phyloP scores from a whole-genome alignment of 2,113 vertebrate genomes.

The Aphyosemion australe region DNA sequence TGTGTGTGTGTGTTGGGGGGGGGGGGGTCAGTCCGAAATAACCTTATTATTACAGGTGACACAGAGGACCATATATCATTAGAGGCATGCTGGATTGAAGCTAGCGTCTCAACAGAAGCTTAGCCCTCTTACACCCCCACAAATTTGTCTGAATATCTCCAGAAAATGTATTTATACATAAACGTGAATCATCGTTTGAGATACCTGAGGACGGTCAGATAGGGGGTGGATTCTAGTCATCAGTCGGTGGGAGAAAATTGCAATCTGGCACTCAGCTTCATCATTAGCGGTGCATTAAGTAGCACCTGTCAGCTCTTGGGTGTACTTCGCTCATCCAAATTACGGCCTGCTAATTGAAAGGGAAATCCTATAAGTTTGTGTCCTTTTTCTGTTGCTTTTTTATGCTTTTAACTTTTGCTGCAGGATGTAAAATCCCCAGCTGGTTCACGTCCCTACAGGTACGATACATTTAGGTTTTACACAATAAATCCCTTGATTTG shows the following conservation, averaged over 20 bases:
- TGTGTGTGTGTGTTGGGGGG: too few relatives aligned
- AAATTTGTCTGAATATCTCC: conserved; percentile 30
- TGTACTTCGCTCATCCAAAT: conserved; percentile 41
- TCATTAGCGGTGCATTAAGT: conserved; percentile 53
- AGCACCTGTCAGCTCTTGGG: conserved; percentile 58
- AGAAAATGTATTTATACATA: neutral
- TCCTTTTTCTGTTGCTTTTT: neutral
- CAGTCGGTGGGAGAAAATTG: conserved; percentile 40
- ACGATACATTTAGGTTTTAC: conserved; percentile 10
- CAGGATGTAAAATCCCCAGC: conserved; percentile 17
- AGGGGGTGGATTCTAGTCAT: conserved; percentile 14
- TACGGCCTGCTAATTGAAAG: conserved; percentile 19
- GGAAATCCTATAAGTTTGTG: conserved; percentile 2
- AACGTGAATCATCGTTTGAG: neutral
- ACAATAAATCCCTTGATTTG: conserved; percentile 26
- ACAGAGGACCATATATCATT: conserved; percentile 48
- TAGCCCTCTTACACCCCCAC: conserved; percentile 12
- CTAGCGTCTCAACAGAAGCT: conserved; percentile 27
- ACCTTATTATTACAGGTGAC: conserved; percentile 41
- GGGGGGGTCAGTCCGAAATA: conserved; percentile 29
- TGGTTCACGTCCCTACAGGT: conserved; percentile 17
- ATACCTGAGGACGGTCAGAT: conserved; percentile 28
- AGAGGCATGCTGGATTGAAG: conserved; percentile 37
- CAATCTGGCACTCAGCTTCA: conserved; percentile 31
- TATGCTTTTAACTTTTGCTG: neutral